These are phyloP conservation scores for Anoplius nigerrimus DNA, from an alignment of 2,888 invertebrate genomes.

Conservation along the genomic window DNA sequence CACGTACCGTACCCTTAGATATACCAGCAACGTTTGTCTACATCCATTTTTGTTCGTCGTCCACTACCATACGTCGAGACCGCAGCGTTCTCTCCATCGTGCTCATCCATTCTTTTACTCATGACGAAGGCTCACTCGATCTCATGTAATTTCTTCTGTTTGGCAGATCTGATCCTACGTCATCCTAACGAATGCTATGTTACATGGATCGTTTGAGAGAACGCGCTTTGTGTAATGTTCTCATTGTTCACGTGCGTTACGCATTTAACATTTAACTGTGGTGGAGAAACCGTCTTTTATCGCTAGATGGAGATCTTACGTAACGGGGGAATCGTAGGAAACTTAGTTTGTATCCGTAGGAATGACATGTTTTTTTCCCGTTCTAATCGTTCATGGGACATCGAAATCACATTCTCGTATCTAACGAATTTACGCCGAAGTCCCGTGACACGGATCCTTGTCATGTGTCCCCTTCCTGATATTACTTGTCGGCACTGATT, in stretches of 20 bases:
- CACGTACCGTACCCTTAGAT: conserved; percentile 36
- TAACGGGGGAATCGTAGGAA: no score
- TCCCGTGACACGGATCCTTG: no score
- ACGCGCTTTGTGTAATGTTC: conserved; percentile 21
- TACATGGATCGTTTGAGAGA: conserved; percentile 1
- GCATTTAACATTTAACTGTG: not conserved
- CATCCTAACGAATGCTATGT: not conserved
- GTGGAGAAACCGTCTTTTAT: no score
- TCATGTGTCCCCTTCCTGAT: no score
- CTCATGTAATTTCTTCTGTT: conserved; percentile 27
- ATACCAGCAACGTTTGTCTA: conserved; percentile 46
- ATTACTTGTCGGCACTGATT: no score
- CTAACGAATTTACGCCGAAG: no score
- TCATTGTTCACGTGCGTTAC: conserved; percentile 20
- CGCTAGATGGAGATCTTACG: no score
- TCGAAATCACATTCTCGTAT: no score
- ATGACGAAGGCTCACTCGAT: conserved; percentile 15
- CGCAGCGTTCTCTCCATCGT: no score
- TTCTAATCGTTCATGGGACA: no score
- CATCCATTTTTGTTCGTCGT: conserved; percentile 24
- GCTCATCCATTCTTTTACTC: conserved; percentile 26
- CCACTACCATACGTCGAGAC: not conserved
- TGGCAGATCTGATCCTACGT: conserved; percentile 13
- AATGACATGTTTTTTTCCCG: no score
- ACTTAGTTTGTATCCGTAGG: no score